Conservation (phyloP, 2,113 vertebrate genomes). For the Onychostruthus taczanowskii region DNA sequence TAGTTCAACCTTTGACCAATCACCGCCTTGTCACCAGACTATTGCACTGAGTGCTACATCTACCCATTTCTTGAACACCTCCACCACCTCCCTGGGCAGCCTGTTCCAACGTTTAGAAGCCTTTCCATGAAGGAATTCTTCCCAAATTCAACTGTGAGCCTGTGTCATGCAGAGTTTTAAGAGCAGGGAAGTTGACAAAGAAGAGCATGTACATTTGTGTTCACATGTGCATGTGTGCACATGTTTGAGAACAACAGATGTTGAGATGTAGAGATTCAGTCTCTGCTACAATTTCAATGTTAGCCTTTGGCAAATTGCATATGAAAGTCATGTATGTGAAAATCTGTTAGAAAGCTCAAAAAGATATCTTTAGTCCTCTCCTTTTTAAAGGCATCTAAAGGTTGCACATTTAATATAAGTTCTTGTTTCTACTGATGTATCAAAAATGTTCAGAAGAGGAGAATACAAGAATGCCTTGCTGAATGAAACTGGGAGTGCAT, state of each 20-base stretch:
- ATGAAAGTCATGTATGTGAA: background rate
- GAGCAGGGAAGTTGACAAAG: background rate
- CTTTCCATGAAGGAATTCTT: background rate
- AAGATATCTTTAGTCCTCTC: background rate
- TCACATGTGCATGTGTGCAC: rapidly evolving
- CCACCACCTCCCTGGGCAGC: too few relatives aligned
- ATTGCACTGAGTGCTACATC: too few relatives aligned
- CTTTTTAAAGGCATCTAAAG: background rate
- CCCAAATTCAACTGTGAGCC: background rate
- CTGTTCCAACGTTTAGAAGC: rapidly evolving
- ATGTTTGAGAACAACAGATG: rapidly evolving
- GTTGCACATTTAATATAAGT: background rate
- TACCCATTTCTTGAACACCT: background rate
- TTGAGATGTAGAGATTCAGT: background rate
- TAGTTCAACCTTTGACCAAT: rapidly evolving
- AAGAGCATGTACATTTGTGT: rapidly evolving
- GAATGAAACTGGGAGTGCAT: background rate
- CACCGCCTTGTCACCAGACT: background rate
- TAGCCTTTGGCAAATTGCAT: background rate
- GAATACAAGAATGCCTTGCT: background rate
- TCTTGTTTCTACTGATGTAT: background rate
- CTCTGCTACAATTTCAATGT: rapidly evolving
- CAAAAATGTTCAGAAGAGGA: background rate
- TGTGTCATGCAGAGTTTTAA: background rate
- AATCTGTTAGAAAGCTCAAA: background rate